Evolutionary conservation across 2,113 vertebrate species (phyloP), one percentile per base, ranked within the genome.

Genomic region (Bos javanicus): DNA sequence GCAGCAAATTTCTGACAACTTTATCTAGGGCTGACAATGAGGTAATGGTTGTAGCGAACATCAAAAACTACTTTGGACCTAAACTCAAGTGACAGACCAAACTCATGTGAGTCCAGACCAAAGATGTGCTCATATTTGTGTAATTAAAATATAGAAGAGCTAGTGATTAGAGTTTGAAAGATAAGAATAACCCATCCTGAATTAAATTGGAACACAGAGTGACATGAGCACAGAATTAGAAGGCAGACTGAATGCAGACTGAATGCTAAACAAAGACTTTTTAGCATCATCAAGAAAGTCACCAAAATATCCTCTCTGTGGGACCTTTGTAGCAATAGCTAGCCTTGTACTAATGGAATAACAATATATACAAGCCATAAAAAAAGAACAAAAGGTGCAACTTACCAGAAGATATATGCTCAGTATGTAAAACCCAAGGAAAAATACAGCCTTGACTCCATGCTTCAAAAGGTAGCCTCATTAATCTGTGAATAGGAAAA

Each of bases 311-410:
- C 83, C 93, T 96, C 89, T 90, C 4, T 26, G 48, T 95, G 88
- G 23, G 93, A 80, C 93, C 67, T 93, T 39, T 81, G 60, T 46
- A 95, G 74, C 54, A 87, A 7, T 59, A 60, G 56, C 80, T 87
- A 86, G 19, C 7, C 1, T 95, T 96, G 82, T 98, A 39, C 84
- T 97, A 88, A 96, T 93, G 91, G 87, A 89, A 96, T 96, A 98
- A 59, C 43, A 98, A 96, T 80, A 88, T 25, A 52, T 25, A 89
- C 97, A 97, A 98, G 88, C 64, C 78, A 83, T 78, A 94, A 87
- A 81, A 87, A 88, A 97, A 93, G n/a, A 95, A 97, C 98, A 98
- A 98, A 98, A 98, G 97, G 50, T 92, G 67, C 33, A 82, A 71
- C 33, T 84, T 98, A 98, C 92, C 96, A 81, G 48, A 92, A 96